Percentiles rank a stretch among this genome's conserved stretches.
phyloP scores from a whole-genome alignment of 2,888 invertebrate species.

The Agrochola lychnidis region DNA sequence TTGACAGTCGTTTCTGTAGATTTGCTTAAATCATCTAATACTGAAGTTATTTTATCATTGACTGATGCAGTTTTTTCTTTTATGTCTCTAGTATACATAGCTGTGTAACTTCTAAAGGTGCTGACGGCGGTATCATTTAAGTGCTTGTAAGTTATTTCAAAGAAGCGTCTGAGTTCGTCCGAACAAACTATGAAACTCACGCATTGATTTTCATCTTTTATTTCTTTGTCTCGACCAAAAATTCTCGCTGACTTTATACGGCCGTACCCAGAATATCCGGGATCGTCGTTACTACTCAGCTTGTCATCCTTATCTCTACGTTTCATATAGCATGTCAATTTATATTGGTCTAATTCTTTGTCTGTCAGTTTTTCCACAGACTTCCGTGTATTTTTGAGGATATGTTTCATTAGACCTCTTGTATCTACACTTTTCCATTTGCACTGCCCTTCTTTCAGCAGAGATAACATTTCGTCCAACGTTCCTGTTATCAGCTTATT shows the following conservation, averaged over 20 bases:
- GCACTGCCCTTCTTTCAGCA: slow-evolving; percentile 75
- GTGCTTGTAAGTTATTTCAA: slow-evolving; percentile 72
- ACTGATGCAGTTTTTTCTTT: slow-evolving; percentile 67
- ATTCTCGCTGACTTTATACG: slow-evolving; percentile 7
- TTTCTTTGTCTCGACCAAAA: slow-evolving; percentile 2
- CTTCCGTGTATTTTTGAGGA: slow-evolving; percentile 19
- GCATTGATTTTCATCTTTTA: slow-evolving; percentile 64
- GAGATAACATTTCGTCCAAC: slow-evolving; percentile 77
- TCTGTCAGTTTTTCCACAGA: slow-evolving; percentile 55
- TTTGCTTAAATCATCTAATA: slow-evolving; percentile 67
- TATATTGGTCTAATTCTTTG: slow-evolving; percentile 17
- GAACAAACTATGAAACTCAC: slow-evolving; percentile 76
- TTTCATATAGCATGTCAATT: slow-evolving; percentile 11
- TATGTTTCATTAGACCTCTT: slow-evolving; percentile 1
- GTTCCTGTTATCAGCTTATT: slow-evolving; percentile 73
- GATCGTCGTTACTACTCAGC: background rate
- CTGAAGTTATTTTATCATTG: slow-evolving; percentile 64
- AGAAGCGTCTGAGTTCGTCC: slow-evolving; percentile 74
- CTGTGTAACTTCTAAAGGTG: slow-evolving; percentile 77
- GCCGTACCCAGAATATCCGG: background rate
- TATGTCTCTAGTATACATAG: slow-evolving; percentile 80
- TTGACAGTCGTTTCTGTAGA: slow-evolving; percentile 63
- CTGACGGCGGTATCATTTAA: slow-evolving; percentile 77
- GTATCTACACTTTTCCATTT: slow-evolving; percentile 63
- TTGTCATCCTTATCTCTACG: slow-evolving; percentile 3